phyloP scores from a whole-genome alignment of 2,113 vertebrate species.

The Nansenia antarctica region DNA sequence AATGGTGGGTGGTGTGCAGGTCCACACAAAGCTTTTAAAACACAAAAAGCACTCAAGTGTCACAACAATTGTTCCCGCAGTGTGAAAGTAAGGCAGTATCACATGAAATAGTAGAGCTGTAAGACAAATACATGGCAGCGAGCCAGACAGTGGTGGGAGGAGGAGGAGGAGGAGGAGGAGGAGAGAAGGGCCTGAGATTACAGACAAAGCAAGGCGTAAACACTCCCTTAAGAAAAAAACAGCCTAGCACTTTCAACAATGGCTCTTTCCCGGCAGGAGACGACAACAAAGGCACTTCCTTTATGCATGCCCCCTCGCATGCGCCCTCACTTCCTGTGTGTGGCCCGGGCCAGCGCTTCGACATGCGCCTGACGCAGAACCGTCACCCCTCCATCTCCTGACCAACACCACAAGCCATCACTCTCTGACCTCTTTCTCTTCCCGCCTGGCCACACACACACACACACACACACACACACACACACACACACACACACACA shows the following conservation, averaged over 20 bases:
- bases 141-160: constrained; percentile 27
- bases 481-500: constrained; percentile 7
- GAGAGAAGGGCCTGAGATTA: constrained; percentile 51
- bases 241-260: constrained; percentile 69
- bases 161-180: constrained; percentile 34
- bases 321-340: constrained; percentile 74
- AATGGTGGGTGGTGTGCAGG: no score
- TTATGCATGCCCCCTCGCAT: constrained; percentile 66
- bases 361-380: constrained; percentile 64
- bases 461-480: constrained; percentile 10
- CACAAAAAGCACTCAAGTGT: constrained; percentile 60
- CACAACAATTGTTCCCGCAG: constrained; percentile 67
- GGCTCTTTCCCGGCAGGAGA: constrained; percentile 73
- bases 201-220: constrained; percentile 68
- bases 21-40: constrained; percentile 60
- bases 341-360: constrained; percentile 37
- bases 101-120: constrained; percentile 57
- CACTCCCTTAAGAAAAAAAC: constrained; percentile 60
- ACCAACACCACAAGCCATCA: constrained; percentile 4
- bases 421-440: constrained; percentile 42
- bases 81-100: constrained; percentile 65
- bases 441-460: constrained; percentile 30
- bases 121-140: constrained; percentile 65
- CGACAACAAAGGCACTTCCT: constrained; percentile 75
- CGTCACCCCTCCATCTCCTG: constrained; percentile 17